phyloP scores from a whole-genome alignment of 2,888 invertebrate species.

The Hemaris fuciformis region DNA sequence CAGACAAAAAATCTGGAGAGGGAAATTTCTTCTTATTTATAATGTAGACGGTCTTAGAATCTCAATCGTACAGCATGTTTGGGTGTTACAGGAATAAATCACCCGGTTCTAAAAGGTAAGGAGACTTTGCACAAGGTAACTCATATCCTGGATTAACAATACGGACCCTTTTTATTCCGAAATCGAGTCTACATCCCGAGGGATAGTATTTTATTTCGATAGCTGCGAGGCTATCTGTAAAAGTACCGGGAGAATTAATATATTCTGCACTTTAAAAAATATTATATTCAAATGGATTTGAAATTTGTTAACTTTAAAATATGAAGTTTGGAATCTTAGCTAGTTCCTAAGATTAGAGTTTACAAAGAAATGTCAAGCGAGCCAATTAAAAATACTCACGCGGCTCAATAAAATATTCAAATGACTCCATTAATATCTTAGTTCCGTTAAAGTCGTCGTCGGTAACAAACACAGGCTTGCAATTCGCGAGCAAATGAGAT shows the following conservation, averaged over 20 bases:
- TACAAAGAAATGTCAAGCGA: constrained; percentile 1
- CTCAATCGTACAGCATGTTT: not conserved
- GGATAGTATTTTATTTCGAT: constrained; percentile 4
- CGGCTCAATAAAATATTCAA: constrained; percentile 24
- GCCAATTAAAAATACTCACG: constrained; percentile 13
- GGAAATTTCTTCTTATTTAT: no score
- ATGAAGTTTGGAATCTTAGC: not conserved
- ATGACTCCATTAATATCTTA: constrained; percentile 29
- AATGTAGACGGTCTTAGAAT: not conserved
- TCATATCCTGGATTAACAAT: constrained; percentile 4
- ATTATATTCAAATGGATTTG: not conserved
- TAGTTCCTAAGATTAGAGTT: not conserved
- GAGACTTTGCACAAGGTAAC: not conserved
- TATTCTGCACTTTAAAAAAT: not conserved
- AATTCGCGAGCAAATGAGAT: constrained; percentile 55
- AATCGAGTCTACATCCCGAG: constrained; percentile 6
- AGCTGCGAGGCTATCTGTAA: constrained; percentile 1
- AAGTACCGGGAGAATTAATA: not conserved
- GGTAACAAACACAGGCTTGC: constrained; percentile 30
- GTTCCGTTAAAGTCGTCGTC: constrained; percentile 29
- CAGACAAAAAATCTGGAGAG: no score
- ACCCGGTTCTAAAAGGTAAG: not conserved
- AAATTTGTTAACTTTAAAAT: no score
- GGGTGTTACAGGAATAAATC: not conserved
- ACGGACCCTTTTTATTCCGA: not conserved